Evolutionary conservation across 2,888 invertebrate genomes (phyloP).

Genomic region (Villa cingulata): DNA sequence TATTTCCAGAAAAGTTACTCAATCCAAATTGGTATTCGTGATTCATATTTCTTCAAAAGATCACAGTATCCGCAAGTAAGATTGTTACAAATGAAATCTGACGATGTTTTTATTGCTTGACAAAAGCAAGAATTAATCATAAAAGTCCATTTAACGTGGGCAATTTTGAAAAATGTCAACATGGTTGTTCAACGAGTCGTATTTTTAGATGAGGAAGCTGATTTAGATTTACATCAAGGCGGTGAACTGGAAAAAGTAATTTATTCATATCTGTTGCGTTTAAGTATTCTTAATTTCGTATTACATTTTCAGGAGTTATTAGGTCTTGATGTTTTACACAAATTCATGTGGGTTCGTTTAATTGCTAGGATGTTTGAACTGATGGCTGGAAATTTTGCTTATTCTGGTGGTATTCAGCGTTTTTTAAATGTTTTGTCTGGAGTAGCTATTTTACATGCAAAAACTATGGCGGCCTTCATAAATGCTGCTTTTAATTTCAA

Average conservation of each 20-base stretch:
- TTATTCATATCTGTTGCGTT: too few relatives aligned
- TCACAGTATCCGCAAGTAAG: slow-evolving; percentile 96
- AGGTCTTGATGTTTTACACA: slow-evolving; percentile 91
- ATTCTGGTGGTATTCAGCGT: slow-evolving; percentile 91
- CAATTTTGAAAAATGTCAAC: slow-evolving; percentile 80
- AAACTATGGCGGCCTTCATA: slow-evolving; percentile 95
- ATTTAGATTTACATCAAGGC: slow-evolving; percentile 81
- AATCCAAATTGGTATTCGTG: slow-evolving; percentile 90
- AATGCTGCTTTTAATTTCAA: too few relatives aligned
- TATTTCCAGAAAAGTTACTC: too few relatives aligned
- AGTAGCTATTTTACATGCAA: slow-evolving; percentile 88
- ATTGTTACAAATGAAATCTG: too few relatives aligned
- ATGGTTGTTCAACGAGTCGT: slow-evolving; percentile 96
- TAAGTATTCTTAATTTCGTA: too few relatives aligned
- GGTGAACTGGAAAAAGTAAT: slow-evolving; percentile 77
- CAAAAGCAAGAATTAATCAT: slow-evolving; percentile 90
- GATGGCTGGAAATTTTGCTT: slow-evolving; percentile 95
- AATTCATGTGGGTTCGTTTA: slow-evolving; percentile 96
- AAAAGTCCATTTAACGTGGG: slow-evolving; percentile 84
- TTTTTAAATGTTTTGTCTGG: slow-evolving; percentile 97
- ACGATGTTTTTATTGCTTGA: slow-evolving; percentile 77
- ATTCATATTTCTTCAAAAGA: slow-evolving; percentile 88
- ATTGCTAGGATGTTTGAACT: slow-evolving; percentile 95
- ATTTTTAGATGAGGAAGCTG: slow-evolving; percentile 96
- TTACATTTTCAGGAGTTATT: slow-evolving; percentile 74